Evolutionary conservation across 2,888 invertebrate species (phyloP), one percentile per base, ranked within the genome.

Genomic region (Drosophila meridionalis): DNA sequence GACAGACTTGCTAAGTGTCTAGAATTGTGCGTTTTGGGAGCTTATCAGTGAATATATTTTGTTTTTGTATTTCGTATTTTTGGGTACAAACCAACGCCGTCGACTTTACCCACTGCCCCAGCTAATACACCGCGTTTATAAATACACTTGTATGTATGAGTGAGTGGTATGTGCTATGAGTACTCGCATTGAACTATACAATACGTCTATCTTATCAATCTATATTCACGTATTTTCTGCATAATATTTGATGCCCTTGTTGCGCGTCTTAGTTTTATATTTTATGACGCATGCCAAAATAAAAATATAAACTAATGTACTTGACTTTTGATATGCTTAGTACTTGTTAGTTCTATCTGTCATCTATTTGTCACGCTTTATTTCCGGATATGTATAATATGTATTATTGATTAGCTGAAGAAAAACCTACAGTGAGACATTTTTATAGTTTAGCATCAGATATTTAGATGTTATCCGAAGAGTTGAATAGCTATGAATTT

Each of bases 181-280:
- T 71, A 40, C 43, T 32, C 5, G 56, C 63, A 57, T 57, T 34
- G 34, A 48, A 36, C 40, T 30, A 34, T 34, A 47, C 11, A 43
- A 55, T 4, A 8, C 20, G 69, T 69, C 56, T 70, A 80, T 76
- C 77, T 78, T 80, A 77, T 80, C 78, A 78, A 80, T 73, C 63
- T 63, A 60, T 58, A 48, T 70, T 58, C 47, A 50, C 11, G 58
- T 50, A 58, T 62, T 47, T 63, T 80, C 66, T 76, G 76, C 76
- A 78, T 71, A 75, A 34, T 40, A 36, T 47, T 60, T 53, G 74
- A 61, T 76, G 74, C 38, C 79, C 69, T 61, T 64, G 79, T 40
- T 36, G 61, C 28, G 47, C 34, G 47, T 58, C 50, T 68, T 50
- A 52, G 40, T 45, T 30, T 43, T 28, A 43, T n/a, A 42, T 66